A percentile compares a stretch with the other conserved stretches of the same genome.
Evolutionary conservation across 2,888 invertebrate genomes (phyloP).

Genomic region (Pterobdella sp.): DNA sequence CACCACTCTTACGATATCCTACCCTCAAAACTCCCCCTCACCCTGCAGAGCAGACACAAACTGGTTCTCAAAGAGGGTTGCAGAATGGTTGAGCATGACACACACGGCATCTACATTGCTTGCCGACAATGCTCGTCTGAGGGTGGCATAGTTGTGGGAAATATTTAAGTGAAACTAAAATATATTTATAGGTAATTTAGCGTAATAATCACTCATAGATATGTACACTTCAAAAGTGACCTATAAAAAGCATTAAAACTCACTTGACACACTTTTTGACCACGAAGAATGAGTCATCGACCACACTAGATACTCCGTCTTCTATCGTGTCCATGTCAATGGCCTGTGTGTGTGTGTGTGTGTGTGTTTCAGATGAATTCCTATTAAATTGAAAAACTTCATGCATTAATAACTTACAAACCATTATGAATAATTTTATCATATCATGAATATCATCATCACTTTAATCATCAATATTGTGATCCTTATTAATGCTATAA

Average conservation of each 20-base stretch:
- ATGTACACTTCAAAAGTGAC: background rate
- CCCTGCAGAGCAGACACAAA: constrained; percentile 63
- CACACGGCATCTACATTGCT: constrained; percentile 90
- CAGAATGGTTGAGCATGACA: constrained; percentile 87
- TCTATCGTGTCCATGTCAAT: constrained; percentile 51
- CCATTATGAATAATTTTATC: background rate
- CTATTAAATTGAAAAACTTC: too few relatives aligned
- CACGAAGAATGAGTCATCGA: constrained; percentile 95
- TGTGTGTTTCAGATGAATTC: too few relatives aligned
- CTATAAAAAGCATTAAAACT: background rate
- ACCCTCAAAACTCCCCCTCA: background rate
- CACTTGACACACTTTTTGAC: constrained; percentile 84
- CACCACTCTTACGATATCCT: background rate
- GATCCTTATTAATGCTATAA: background rate
- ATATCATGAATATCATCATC: background rate
- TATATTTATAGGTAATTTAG: background rate
- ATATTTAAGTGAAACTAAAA: background rate
- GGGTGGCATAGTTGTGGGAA: background rate
- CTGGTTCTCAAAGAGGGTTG: constrained; percentile 75
- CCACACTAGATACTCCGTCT: constrained; percentile 69
- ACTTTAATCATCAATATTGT: background rate
- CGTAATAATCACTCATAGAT: background rate
- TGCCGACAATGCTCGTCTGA: constrained; percentile 76
- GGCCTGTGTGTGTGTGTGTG: constrained; percentile 44
- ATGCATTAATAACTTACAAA: too few relatives aligned